Evolutionary conservation across 2,888 invertebrate species (phyloP).

Genomic region (Creontiades dilutus): DNA sequence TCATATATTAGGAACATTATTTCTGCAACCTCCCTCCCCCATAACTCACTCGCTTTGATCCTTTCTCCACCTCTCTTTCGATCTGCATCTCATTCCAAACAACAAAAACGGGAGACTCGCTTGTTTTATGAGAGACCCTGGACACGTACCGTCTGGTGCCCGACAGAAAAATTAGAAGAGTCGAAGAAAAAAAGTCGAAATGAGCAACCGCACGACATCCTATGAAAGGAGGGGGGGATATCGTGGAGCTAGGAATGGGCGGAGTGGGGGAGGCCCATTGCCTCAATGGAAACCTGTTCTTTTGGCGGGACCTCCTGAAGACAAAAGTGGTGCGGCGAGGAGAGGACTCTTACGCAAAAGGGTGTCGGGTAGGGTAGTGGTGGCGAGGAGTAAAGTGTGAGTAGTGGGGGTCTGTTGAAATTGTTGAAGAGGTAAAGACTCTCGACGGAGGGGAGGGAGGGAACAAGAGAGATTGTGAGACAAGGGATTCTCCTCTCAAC

Average conservation of each 20-base stretch:
- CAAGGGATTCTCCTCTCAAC: not conserved
- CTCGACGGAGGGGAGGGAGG: no score
- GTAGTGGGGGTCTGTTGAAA: no score
- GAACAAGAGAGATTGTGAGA: no score
- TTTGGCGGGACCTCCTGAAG: conserved; percentile 33
- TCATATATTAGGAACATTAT: no score
- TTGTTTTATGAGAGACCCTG: not conserved
- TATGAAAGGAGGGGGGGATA: conserved; percentile 11
- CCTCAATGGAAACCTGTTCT: conserved; percentile 50
- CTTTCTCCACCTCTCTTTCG: not conserved
- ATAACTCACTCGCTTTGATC: no score
- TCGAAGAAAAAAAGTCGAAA: not conserved
- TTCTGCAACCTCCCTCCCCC: no score
- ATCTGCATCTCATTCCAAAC: no score
- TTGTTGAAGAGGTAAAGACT: no score
- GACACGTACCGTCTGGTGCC: not conserved
- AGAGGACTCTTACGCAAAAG: not conserved
- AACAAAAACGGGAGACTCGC: not conserved
- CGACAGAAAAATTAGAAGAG: conserved; percentile 3
- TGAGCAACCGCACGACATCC: conserved; percentile 32
- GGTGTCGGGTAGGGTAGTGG: not conserved
- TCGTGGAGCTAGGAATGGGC: not conserved
- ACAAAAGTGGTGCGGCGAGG: not conserved
- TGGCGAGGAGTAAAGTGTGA: not conserved
- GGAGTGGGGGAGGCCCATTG: not conserved